These are phyloP conservation scores for Boulengeromyrus knoepffleri DNA, from an alignment of 2,113 vertebrate species.

Conservation along the genomic window DNA sequence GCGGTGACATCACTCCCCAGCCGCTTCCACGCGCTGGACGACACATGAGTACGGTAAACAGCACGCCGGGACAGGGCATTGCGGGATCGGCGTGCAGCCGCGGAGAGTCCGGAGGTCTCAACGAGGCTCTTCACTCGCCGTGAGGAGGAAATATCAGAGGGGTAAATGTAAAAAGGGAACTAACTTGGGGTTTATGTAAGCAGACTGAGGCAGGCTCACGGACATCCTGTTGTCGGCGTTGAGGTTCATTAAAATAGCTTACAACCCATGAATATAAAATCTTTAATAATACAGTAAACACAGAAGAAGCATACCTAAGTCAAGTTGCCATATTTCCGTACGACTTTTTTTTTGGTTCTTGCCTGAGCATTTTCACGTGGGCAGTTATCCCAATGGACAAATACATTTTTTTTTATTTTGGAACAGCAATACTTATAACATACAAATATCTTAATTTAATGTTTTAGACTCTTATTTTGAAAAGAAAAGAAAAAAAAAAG, in stretches of 20 bases:
- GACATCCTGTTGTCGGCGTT: neutral
- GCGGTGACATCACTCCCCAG: neutral
- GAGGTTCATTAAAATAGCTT: neutral
- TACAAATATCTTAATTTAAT: slow-evolving; percentile 1
- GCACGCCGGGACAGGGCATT: neutral
- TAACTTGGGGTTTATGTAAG: neutral
- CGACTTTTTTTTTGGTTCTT: neutral
- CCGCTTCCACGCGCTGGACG: neutral
- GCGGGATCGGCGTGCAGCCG: neutral
- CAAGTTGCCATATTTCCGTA: neutral
- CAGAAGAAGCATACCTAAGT: neutral
- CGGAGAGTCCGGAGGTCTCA: neutral
- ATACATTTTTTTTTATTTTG: neutral
- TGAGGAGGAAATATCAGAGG: neutral
- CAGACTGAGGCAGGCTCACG: neutral
- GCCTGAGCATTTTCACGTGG: neutral
- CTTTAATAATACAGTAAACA: neutral
- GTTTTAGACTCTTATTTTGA: neutral
- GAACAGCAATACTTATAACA: neutral
- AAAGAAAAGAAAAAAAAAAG: neutral
- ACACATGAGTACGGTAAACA: neutral
- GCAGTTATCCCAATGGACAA: neutral
- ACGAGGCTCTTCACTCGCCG: neutral
- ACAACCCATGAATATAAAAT: neutral
- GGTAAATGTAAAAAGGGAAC: neutral